Conservation (phyloP, 2,888 invertebrate species). For the Pristionchus mayeri region DNA sequence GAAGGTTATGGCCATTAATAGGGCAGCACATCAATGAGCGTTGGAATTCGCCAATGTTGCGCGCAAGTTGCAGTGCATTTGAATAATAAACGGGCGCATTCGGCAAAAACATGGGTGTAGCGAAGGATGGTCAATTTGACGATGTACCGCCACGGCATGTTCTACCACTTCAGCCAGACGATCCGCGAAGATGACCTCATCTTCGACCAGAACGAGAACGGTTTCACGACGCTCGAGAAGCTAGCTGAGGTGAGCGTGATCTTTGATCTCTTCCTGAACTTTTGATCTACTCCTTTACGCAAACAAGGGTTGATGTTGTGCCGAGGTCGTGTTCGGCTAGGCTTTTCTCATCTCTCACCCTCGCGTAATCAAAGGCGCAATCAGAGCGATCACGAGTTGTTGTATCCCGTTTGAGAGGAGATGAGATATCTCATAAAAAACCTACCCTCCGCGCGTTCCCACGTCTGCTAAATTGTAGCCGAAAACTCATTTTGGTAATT, state of each 20-base stretch:
- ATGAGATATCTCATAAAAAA: background rate
- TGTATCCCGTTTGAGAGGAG: background rate
- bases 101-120: no score
- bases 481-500: slow-evolving; percentile 7
- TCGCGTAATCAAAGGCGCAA: background rate
- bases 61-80: no score
- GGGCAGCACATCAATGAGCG: no score
- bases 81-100: no score
- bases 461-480: background rate
- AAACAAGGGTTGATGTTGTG: background rate
- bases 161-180: slow-evolving; percentile 34
- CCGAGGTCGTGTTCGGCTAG: background rate
- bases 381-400: slow-evolving; percentile 7
- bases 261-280: slow-evolving; percentile 28
- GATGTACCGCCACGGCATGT: background rate
- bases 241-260: slow-evolving; percentile 51
- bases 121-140: no score
- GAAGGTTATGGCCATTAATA: no score
- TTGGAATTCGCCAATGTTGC: background rate
- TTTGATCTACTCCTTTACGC: background rate
- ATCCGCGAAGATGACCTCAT: slow-evolving; percentile 52
- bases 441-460: background rate
- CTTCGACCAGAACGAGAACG: slow-evolving; percentile 53
- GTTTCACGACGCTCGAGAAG: slow-evolving; percentile 51
- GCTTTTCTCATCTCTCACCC: background rate